A percentile compares a stretch with the other conserved stretches of the same genome.
phyloP scores from a whole-genome alignment of 2,888 invertebrate species.

The Drosophila melanosoma region DNA sequence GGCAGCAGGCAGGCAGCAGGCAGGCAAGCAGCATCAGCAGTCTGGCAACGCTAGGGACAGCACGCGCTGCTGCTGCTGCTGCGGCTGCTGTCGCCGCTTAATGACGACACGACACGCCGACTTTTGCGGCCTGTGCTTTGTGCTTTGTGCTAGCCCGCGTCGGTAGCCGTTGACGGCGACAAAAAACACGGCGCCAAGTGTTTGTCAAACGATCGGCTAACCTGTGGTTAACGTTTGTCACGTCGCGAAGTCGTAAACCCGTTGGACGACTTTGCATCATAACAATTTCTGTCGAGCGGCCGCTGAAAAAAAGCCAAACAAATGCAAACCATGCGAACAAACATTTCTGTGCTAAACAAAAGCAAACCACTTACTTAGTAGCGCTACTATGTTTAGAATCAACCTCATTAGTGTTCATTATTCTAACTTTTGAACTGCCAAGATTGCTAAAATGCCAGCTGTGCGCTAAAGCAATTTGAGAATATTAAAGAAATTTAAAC shows the following conservation, averaged over 20 bases:
- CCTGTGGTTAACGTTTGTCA: slow-evolving; percentile 76
- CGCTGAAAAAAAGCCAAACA: slow-evolving; percentile 65
- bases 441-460: neutral
- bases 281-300: slow-evolving; percentile 67
- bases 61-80: slow-evolving; percentile 51
- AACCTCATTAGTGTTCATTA: slow-evolving; percentile 10
- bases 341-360: slow-evolving; percentile 35
- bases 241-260: slow-evolving; percentile 66
- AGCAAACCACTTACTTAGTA: slow-evolving; percentile 19
- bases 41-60: slow-evolving; percentile 62
- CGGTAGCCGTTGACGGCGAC: slow-evolving; percentile 73
- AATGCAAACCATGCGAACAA: slow-evolving; percentile 65
- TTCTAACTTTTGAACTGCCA: neutral
- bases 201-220: slow-evolving; percentile 80
- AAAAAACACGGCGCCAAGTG: slow-evolving; percentile 79
- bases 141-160: slow-evolving; percentile 31
- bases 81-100: slow-evolving; percentile 38
- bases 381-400: slow-evolving; percentile 24
- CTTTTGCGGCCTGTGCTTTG: slow-evolving; percentile 23
- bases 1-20: slow-evolving; percentile 12
- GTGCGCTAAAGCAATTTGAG: neutral
- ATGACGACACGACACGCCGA: slow-evolving; percentile 65
- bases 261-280: slow-evolving; percentile 84
- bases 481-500: slow-evolving; percentile 1
- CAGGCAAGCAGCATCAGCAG: slow-evolving; percentile 29